Evolutionary conservation across 1,140 invertebrate species (phyloP).

Genomic region (Papilio helenus): DNA sequence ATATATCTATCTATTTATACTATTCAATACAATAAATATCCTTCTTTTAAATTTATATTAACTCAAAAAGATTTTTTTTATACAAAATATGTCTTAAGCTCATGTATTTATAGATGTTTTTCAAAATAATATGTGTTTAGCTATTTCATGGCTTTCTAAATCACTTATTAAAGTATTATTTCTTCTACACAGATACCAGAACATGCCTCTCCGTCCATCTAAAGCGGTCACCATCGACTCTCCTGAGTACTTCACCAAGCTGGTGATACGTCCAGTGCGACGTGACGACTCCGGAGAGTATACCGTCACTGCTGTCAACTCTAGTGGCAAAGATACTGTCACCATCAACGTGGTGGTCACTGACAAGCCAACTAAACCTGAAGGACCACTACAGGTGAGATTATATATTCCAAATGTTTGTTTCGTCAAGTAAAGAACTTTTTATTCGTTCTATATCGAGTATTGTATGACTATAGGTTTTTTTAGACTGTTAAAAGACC

Average conservation of each 20-base stretch:
- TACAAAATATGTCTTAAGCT: too few species aligned
- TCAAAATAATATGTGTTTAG: too few species aligned
- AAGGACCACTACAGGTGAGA: slow-evolving; percentile 90
- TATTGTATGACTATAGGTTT: background rate
- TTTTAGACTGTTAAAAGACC: background rate
- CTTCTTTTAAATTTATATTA: too few species aligned
- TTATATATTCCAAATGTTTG: slow-evolving; percentile 5
- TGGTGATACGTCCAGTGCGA: slow-evolving; percentile 91
- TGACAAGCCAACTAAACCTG: slow-evolving; percentile 94
- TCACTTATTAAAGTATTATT: background rate
- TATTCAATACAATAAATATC: too few species aligned
- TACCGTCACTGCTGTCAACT: slow-evolving; percentile 92
- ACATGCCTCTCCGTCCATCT: slow-evolving; percentile 82
- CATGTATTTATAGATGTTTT: too few species aligned
- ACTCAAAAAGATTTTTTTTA: too few species aligned
- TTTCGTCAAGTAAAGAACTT: slow-evolving; percentile 15
- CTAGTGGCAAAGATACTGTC: slow-evolving; percentile 93
- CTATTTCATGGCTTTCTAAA: background rate
- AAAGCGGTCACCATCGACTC: slow-evolving; percentile 91
- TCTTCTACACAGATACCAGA: slow-evolving; percentile 69
- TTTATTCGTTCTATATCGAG: background rate
- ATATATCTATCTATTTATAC: too few species aligned
- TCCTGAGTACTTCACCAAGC: slow-evolving; percentile 94
- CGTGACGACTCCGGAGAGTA: slow-evolving; percentile 95
- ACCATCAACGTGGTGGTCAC: slow-evolving; percentile 95